Evolutionary conservation across 2,113 vertebrate species (phyloP).

Genomic region (Crocuta crocuta): DNA sequence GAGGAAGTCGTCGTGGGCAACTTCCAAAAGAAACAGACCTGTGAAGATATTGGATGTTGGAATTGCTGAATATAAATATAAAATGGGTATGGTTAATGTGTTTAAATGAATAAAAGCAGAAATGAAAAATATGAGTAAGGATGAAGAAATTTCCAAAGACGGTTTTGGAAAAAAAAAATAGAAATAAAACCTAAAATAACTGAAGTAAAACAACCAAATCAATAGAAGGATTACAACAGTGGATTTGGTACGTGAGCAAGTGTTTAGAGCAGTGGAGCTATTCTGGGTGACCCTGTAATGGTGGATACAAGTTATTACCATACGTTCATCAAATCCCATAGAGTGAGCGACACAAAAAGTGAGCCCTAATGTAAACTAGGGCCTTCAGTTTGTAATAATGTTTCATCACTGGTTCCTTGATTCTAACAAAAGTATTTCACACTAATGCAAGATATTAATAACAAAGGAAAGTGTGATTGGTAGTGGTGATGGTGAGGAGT

Average conservation of each 20-base stretch:
- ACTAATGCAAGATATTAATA: neutral
- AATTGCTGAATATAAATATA: neutral
- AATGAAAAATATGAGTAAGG: neutral
- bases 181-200: neutral
- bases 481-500: neutral
- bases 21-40: neutral
- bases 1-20: neutral
- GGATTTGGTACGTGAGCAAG: neutral
- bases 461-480: neutral
- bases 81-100: neutral
- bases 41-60: neutral
- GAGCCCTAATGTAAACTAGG: neutral
- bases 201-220: neutral
- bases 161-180: neutral
- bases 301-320: too few relatives aligned
- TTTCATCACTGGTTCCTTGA: neutral
- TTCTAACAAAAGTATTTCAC: neutral
- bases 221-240: neutral
- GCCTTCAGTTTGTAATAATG: neutral
- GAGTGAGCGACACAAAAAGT: neutral
- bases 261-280: too few relatives aligned
- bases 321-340: neutral
- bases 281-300: neutral
- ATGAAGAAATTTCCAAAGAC: neutral
- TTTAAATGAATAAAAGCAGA: conserved; percentile 20